A percentile compares a stretch with the other conserved stretches of the same genome.
phyloP scores from a whole-genome alignment of 1,140 invertebrate genomes.

The Zaprionus gabonicus region DNA sequence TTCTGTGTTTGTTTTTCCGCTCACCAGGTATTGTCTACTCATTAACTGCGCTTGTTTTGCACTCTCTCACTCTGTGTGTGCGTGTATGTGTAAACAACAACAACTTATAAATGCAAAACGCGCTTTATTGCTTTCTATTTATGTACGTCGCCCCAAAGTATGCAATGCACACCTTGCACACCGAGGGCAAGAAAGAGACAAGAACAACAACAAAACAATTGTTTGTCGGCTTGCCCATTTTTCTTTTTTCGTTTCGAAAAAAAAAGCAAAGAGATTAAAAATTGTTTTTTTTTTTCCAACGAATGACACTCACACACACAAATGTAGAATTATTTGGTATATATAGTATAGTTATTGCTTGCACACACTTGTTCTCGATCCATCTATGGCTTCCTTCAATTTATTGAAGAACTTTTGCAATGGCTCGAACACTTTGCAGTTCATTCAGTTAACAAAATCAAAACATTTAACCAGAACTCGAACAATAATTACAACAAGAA shows the following conservation, averaged over 20 bases:
- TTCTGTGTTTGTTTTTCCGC: background rate
- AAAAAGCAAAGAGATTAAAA: background rate
- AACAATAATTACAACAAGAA: constrained; percentile 8
- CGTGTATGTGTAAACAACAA: background rate
- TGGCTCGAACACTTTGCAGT: constrained; percentile 67
- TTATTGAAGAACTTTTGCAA: constrained; percentile 59
- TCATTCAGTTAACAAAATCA: constrained; percentile 32
- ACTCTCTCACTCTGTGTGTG: background rate
- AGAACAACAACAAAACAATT: background rate
- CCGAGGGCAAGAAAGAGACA: background rate
- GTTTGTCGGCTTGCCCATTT: background rate
- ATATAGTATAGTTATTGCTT: constrained; percentile 26
- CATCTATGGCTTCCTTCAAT: constrained; percentile 36
- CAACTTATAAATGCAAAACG: background rate
- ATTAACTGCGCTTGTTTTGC: background rate
- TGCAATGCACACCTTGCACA: background rate
- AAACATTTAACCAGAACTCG: constrained; percentile 17
- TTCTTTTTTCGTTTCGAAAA: background rate
- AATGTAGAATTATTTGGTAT: constrained; percentile 14
- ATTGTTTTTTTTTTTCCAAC: too few relatives aligned
- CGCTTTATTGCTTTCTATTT: background rate
- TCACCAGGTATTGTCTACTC: background rate
- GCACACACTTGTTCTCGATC: background rate
- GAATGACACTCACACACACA: constrained; percentile 2
- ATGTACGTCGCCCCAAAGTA: background rate